phyloP scores from a whole-genome alignment of 2,113 vertebrate species.

The Neopipo cinnamomea region DNA sequence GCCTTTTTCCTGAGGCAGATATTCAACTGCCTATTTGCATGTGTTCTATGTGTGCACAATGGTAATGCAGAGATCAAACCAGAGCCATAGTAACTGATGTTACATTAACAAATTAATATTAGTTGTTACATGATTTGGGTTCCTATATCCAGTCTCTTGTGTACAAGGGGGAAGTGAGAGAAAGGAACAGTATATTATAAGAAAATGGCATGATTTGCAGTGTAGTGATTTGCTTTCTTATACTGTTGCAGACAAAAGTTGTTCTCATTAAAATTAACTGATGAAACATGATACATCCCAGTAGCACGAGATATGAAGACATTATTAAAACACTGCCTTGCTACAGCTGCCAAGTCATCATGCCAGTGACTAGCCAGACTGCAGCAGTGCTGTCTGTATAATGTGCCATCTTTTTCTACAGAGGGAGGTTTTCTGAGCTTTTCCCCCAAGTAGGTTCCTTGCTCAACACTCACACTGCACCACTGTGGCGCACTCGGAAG shows the following conservation, averaged over 20 bases:
- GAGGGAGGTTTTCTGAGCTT: not conserved
- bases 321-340: not conserved
- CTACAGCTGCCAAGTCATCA: not conserved
- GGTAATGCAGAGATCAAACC: not conserved
- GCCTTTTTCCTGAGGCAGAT: not conserved
- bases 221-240: not conserved
- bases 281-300: not conserved
- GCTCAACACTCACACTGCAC: not conserved
- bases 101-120: not conserved
- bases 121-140: not conserved
- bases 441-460: not conserved
- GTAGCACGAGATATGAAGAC: not conserved
- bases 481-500: not conserved
- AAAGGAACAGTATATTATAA: not conserved
- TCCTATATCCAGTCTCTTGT: not conserved
- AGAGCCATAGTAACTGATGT: not conserved
- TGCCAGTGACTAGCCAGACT: not conserved
- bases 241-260: not conserved
- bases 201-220: not conserved
- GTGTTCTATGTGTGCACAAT: not conserved
- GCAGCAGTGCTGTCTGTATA: not conserved
- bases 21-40: not conserved
- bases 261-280: not conserved
- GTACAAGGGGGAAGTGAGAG: not conserved
- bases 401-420: not conserved